phyloP scores from a whole-genome alignment of 2,113 vertebrate species.

The Pygathrix nemaeus region DNA sequence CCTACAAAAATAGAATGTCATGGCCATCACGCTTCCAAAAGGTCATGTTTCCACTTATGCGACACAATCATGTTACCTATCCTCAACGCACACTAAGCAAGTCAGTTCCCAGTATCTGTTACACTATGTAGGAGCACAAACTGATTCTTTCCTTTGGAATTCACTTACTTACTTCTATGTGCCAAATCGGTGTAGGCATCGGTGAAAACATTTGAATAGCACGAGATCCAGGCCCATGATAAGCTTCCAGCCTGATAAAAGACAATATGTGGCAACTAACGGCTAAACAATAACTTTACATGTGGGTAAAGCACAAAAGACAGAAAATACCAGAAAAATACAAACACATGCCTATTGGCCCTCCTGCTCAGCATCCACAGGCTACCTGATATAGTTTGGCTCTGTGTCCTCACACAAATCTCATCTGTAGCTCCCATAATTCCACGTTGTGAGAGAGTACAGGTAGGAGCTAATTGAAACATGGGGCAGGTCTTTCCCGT shows the following conservation, averaged over 20 bases:
- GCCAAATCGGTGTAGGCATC: background rate
- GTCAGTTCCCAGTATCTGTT: background rate
- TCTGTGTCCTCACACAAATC: too few relatives aligned
- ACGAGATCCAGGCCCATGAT: background rate
- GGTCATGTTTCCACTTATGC: background rate
- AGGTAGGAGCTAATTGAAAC: too few relatives aligned
- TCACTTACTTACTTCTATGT: background rate
- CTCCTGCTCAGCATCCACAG: background rate
- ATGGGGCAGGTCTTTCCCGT: too few relatives aligned
- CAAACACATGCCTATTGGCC: background rate
- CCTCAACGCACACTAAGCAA: background rate
- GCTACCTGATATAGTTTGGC: background rate
- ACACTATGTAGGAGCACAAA: background rate
- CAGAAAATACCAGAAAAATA: background rate
- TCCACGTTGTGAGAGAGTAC: too few relatives aligned
- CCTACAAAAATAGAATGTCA: background rate
- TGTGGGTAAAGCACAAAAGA: background rate
- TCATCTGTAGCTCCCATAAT: too few relatives aligned
- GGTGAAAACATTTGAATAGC: background rate
- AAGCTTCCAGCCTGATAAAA: background rate
- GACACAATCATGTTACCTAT: background rate
- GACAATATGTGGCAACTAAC: background rate
- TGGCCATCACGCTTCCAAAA: background rate
- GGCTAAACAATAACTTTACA: background rate
- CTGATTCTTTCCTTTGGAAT: background rate